These are phyloP conservation scores for Drosophila nikananu DNA, from an alignment of 1,140 invertebrate species.

Conservation along the genomic window DNA sequence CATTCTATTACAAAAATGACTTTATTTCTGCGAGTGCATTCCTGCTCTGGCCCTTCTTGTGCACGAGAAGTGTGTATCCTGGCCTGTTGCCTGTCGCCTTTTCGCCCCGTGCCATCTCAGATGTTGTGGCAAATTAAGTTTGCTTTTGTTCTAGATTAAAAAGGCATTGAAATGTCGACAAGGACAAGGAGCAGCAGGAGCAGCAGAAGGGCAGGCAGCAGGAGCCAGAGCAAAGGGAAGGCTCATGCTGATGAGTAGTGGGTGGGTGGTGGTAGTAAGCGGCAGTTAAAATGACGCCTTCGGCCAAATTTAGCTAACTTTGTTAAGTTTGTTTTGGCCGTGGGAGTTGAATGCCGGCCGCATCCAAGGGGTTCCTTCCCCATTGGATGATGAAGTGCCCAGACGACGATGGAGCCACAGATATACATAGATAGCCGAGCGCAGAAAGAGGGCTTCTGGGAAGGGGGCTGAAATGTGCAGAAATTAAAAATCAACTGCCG, in stretches of 20 bases:
- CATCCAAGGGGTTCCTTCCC: constrained; percentile 21
- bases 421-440: constrained; percentile 1
- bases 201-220: not conserved
- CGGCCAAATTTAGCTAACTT: constrained; percentile 61
- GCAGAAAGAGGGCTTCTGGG: not conserved
- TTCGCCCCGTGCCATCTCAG: constrained; percentile 42
- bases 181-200: constrained; percentile 1
- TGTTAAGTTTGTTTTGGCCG: constrained; percentile 58
- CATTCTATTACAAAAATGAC: not conserved
- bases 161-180: constrained; percentile 64
- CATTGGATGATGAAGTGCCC: constrained; percentile 47
- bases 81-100: constrained; percentile 24
- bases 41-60: not conserved
- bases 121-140: constrained; percentile 71
- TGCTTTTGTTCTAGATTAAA: constrained; percentile 72
- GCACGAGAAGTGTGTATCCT: constrained; percentile 5
- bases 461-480: constrained; percentile 11
- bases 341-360: constrained; percentile 28
- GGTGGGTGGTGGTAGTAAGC: constrained; percentile 33
- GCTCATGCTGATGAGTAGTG: constrained; percentile 1
- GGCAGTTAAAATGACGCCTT: constrained; percentile 64
- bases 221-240: not conserved
- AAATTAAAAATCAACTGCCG: constrained; percentile 56
- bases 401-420: constrained; percentile 32
- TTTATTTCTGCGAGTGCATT: not conserved